Evolutionary conservation across 2,888 invertebrate genomes (phyloP).

Genomic region (Acanthosepion esculentum): DNA sequence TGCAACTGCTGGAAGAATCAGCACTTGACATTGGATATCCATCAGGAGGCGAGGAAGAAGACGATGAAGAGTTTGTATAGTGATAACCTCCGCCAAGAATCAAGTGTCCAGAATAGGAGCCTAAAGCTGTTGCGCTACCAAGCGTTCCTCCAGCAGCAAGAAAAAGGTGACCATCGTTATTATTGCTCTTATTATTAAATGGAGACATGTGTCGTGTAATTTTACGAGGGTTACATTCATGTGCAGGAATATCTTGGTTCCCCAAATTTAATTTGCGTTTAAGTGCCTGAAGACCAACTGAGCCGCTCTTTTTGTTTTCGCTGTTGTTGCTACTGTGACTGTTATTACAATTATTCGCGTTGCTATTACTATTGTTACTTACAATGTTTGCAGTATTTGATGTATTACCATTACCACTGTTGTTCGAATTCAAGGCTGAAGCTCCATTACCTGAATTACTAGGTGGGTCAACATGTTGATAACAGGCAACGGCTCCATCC

Average conservation of each 20-base stretch:
- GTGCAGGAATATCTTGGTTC: constrained; percentile 59
- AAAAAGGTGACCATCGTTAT: constrained; percentile 52
- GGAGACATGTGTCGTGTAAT: constrained; percentile 51
- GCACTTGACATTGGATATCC: not conserved
- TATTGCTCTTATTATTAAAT: constrained; percentile 52
- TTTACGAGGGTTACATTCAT: constrained; percentile 63
- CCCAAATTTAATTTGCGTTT: constrained; percentile 64
- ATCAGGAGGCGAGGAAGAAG: constrained; percentile 36
- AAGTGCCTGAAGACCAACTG: constrained; percentile 57
- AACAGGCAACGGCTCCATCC: not conserved
- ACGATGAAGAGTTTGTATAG: constrained; percentile 40
- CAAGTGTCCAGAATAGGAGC: constrained; percentile 39
- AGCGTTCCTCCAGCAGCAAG: constrained; percentile 40
- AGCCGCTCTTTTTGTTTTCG: not conserved
- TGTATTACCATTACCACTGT: not conserved
- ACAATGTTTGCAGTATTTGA: not conserved
- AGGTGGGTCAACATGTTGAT: not conserved
- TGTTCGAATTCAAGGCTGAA: not conserved
- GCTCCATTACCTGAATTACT: not conserved
- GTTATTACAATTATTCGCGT: not conserved
- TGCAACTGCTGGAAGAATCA: constrained; percentile 24
- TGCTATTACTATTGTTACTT: constrained; percentile 13
- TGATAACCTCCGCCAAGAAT: constrained; percentile 34
- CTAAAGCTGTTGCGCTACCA: not conserved
- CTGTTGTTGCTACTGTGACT: not conserved